These are phyloP conservation scores for Fabriciana adippe DNA, from an alignment of 2,888 invertebrate genomes.

Conservation along the genomic window DNA sequence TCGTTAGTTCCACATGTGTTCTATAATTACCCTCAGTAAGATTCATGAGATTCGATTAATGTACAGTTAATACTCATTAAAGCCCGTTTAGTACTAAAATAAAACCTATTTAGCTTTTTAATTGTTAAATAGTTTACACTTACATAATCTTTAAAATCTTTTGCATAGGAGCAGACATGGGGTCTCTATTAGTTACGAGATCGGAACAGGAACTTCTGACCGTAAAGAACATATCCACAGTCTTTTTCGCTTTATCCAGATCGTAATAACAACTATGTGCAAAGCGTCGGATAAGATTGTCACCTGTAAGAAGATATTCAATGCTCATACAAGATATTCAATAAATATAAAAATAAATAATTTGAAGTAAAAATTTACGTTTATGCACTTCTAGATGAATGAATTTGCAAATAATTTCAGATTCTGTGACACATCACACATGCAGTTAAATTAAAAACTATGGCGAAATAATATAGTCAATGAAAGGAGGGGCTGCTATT, in stretches of 20 bases:
- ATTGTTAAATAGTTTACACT: conserved; percentile 52
- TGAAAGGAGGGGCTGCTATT: no score
- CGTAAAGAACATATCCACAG: conserved; percentile 74
- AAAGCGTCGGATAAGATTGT: conserved; percentile 77
- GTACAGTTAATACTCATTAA: no score
- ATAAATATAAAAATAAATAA: background rate
- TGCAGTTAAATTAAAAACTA: no score
- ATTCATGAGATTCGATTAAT: no score
- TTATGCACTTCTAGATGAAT: no score
- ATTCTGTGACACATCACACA: no score
- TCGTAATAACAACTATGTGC: conserved; percentile 81
- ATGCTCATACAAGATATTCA: background rate
- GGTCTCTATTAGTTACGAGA: conserved; percentile 81
- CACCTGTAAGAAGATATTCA: conserved; percentile 67
- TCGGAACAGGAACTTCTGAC: conserved; percentile 80
- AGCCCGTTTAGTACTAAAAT: no score
- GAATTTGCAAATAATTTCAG: no score
- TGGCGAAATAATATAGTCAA: no score
- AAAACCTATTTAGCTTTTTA: background rate
- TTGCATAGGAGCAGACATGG: conserved; percentile 69
- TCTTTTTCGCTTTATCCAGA: conserved; percentile 77
- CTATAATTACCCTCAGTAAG: no score
- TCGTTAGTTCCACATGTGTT: no score
- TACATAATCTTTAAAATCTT: conserved; percentile 79
- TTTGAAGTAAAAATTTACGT: no score